These are phyloP conservation scores for Hylomyscus alleni DNA, from an alignment of 2,797 vertebrate species.

Conservation along the genomic window DNA sequence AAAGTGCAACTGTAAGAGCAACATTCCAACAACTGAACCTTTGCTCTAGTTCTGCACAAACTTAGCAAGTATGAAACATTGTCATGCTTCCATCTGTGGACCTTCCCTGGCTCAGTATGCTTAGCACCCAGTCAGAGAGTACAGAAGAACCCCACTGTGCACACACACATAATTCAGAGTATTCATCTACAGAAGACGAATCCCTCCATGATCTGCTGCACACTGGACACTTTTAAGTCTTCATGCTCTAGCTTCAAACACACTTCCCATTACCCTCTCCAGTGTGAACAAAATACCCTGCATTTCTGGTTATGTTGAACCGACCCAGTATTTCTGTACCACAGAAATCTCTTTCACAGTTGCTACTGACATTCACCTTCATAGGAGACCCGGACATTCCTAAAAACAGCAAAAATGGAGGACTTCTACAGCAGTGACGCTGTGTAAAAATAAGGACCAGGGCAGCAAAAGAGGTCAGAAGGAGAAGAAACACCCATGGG, in stretches of 20 bases:
- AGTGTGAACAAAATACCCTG: background rate
- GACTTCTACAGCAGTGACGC: background rate
- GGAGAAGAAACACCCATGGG: background rate
- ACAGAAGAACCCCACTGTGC: background rate
- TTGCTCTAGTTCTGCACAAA: constrained; percentile 25
- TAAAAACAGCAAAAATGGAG: background rate
- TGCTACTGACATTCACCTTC: background rate
- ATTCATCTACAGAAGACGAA: background rate
- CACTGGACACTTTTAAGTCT: background rate
- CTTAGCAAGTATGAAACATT: constrained; percentile 21
- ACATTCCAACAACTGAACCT: constrained; percentile 61
- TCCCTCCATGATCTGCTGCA: background rate
- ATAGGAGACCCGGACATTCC: background rate
- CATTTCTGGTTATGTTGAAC: background rate
- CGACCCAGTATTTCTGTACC: background rate
- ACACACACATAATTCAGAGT: constrained; percentile 33
- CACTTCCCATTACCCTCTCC: background rate
- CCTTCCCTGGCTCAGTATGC: background rate
- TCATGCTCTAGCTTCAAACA: background rate
- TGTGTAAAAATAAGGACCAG: background rate
- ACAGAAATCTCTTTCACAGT: background rate
- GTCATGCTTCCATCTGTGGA: background rate
- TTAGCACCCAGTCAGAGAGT: background rate
- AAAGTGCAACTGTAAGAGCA: constrained; percentile 62
- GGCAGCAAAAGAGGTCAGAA: too few species aligned